Conservation (phyloP, 2,888 invertebrate genomes). For the Drosophila silvestris region DNA sequence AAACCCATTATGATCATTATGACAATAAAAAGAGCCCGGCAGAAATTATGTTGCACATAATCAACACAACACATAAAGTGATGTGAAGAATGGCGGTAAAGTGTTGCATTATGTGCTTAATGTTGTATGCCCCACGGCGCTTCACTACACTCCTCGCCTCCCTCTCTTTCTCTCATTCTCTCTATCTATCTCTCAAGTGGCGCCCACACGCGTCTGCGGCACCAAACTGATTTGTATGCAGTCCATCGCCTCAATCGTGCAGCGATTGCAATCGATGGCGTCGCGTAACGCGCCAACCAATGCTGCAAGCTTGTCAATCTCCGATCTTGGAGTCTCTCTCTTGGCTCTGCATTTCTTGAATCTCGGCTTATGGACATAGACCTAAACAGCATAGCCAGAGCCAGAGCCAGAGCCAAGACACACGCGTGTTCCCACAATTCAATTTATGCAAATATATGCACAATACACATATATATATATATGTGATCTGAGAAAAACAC, state of each 20-base stretch:
- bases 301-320: slow-evolving; percentile 72
- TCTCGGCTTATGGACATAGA: slow-evolving; percentile 10
- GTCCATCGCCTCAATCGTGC: slow-evolving; percentile 46
- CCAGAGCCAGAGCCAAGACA: slow-evolving; percentile 3
- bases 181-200: slow-evolving; percentile 52
- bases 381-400: neutral
- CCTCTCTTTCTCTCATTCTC: slow-evolving; percentile 7
- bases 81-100: slow-evolving; percentile 27
- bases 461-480: slow-evolving; percentile 1
- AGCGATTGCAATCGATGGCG: slow-evolving; percentile 55
- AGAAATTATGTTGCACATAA: slow-evolving; percentile 64
- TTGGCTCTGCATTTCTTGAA: slow-evolving; percentile 14
- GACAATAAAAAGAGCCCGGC: slow-evolving; percentile 32
- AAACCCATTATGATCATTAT: slow-evolving; percentile 41
- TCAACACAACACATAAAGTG: slow-evolving; percentile 42
- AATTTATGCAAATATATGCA: slow-evolving; percentile 76
- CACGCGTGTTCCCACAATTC: slow-evolving; percentile 59
- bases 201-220: slow-evolving; percentile 65
- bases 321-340: slow-evolving; percentile 1
- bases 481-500: slow-evolving; percentile 10
- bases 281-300: slow-evolving; percentile 73
- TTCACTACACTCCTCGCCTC: slow-evolving; percentile 6
- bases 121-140: slow-evolving; percentile 41
- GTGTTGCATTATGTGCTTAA: slow-evolving; percentile 48
- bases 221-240: slow-evolving; percentile 73